phyloP scores from a whole-genome alignment of 1,140 invertebrate genomes.

The Portunus trituberculatus region DNA sequence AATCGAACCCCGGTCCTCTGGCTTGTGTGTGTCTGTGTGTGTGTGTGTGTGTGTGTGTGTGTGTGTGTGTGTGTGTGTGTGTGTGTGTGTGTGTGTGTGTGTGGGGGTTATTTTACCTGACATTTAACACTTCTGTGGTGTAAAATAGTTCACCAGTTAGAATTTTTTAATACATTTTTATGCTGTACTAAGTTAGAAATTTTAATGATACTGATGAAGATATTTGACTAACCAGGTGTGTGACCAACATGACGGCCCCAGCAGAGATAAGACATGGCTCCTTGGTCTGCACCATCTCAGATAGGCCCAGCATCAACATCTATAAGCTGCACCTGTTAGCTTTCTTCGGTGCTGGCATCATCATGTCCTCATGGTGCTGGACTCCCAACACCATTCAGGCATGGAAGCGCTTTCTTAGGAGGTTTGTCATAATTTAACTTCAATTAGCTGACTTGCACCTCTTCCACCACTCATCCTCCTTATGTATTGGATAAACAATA shows the following conservation, averaged over 20 bases:
- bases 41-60: no score
- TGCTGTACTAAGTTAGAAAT: neutral
- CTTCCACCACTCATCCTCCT: no score
- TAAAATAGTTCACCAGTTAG: neutral
- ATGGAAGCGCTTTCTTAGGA: constrained; percentile 91
- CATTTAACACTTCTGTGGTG: no score
- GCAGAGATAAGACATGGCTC: constrained; percentile 46
- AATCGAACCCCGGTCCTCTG: no score
- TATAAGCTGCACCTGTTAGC: constrained; percentile 90
- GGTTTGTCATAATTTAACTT: constrained; percentile 83
- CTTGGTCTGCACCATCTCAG: constrained; percentile 84
- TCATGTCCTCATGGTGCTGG: constrained; percentile 97
- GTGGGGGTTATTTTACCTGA: no score
- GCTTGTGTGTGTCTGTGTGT: no score
- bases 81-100: no score
- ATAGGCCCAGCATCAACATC: constrained; percentile 89
- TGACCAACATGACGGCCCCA: constrained; percentile 80
- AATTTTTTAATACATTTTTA: neutral
- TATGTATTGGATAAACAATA: no score
- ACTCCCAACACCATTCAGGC: constrained; percentile 89
- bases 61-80: no score
- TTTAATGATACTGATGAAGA: neutral
- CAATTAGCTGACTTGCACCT: neutral
- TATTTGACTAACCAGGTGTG: constrained; percentile 79
- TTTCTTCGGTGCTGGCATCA: constrained; percentile 90